Evolutionary conservation across 2,797 vertebrate genomes (phyloP), one percentile per base, ranked within the genome.

Genomic region (Sphenodon punctatus): DNA sequence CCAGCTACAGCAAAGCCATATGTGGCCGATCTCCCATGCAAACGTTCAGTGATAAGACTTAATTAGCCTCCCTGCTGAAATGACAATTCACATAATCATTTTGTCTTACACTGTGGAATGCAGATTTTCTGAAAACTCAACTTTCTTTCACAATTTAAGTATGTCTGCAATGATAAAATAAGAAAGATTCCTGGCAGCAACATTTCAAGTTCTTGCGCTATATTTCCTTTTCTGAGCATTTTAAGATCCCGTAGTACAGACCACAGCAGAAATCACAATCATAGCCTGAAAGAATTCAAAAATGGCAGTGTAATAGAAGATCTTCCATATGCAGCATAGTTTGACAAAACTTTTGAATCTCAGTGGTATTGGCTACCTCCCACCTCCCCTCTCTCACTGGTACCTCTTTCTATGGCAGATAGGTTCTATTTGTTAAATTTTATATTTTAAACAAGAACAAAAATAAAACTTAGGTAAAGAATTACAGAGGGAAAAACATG

Each of bases 31-130:
- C 79, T 91, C 89, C 85, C 84, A 82, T 65, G 80, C 81, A 91
- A 91, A 85, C 82, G 74, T 63, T 90, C 86, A 77, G 80, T 89
- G 80, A 78, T 77, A 71, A 84, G 80, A 90, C 88, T 93, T 92
- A 93, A 93, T 92, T 92, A 92, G 87, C 82, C 86, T 77, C 60
- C 72, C 84, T 86, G 91, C 92, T 94, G 92, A 92, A 93, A 93
- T 69, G 79, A 82, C 92, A 94, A 90, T 92, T 91, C 87, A 91
- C 82, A 76, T 32, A 79, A 84, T 42, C 75, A 67, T 91, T 91
- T 43, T 61, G 64, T 72, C 78, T 91, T 71, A 72, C 82, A 89
- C 64, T 72, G 78, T 67, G 60, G 76, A 89, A 60, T 0, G 0
- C 55, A 73, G 48, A 12, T 63, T 30, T 69, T 80, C 67, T 65